These are phyloP conservation scores for Eretmochelys imbricata DNA, from an alignment of 2,113 vertebrate species.

Conservation along the genomic window DNA sequence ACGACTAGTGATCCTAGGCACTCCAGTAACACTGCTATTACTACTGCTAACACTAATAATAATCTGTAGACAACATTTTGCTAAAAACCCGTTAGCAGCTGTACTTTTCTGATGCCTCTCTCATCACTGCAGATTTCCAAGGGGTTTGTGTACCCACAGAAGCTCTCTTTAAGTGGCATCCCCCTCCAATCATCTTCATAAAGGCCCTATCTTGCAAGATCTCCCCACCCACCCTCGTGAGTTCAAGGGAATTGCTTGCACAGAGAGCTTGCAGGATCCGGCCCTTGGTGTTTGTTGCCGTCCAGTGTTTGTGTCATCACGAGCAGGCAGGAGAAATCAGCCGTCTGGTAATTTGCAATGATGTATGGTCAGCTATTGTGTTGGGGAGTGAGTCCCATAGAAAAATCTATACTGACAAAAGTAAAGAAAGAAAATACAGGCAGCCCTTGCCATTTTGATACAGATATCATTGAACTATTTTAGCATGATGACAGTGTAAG, in stretches of 20 bases:
- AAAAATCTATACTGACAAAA: conserved; percentile 24
- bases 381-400: not conserved
- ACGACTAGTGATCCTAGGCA: not conserved
- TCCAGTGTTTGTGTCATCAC: conserved; percentile 21
- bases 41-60: not conserved
- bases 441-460: not conserved
- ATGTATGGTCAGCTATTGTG: not conserved
- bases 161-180: not conserved
- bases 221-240: not conserved
- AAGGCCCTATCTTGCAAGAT: not conserved
- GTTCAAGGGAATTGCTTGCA: not conserved
- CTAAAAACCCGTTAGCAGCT: not conserved
- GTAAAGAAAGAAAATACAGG: not conserved
- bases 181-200: not conserved
- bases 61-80: not conserved
- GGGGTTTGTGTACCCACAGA: not conserved
- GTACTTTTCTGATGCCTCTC: not conserved
- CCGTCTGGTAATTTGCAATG: conserved; percentile 3
- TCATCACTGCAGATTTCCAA: fast-evolving
- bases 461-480: not conserved
- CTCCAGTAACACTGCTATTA: not conserved
- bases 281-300: not conserved
- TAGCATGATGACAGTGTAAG: not conserved
- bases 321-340: not conserved
- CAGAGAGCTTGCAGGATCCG: not conserved